Percentiles rank a stretch among this genome's conserved stretches.
Conservation (phyloP, 1,140 invertebrate genomes). For the Eulimnadia texana region DNA sequence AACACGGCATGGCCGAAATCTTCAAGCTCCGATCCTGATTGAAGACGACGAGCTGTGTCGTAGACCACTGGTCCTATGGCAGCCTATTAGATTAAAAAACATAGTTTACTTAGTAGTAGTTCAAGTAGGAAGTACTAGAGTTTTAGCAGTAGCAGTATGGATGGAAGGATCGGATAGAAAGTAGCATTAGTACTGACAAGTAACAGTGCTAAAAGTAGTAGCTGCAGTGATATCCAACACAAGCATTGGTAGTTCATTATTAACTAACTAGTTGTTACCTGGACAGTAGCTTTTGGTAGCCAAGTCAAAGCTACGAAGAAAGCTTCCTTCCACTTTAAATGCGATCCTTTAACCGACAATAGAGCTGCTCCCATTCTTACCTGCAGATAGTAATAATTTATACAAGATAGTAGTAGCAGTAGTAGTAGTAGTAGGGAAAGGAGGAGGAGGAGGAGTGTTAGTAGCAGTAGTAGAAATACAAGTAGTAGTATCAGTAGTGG, state of each 20-base stretch:
- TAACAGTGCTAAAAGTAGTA: too few relatives aligned
- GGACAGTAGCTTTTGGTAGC: constrained; percentile 39
- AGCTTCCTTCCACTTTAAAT: constrained; percentile 23
- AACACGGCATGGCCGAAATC: constrained; percentile 27
- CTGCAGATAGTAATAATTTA: background rate
- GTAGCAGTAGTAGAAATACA: too few relatives aligned
- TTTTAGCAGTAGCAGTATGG: background rate
- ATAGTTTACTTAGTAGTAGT: background rate
- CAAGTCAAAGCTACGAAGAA: constrained; percentile 37
- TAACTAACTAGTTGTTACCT: constrained; percentile 20
- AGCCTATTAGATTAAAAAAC: constrained; percentile 37
- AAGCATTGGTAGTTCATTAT: background rate
- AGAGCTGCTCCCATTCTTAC: constrained; percentile 27
- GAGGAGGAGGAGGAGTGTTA: background rate
- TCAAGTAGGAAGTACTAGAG: background rate
- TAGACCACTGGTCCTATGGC: constrained; percentile 62
- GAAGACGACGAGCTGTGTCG: constrained; percentile 39
- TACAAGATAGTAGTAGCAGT: background rate
- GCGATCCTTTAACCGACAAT: constrained; percentile 31
- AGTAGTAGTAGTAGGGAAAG: background rate
- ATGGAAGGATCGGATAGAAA: background rate
- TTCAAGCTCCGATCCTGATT: background rate
- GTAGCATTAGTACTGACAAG: background rate
- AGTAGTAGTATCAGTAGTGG: background rate
- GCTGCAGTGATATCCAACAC: background rate